phyloP scores from a whole-genome alignment of 2,797 vertebrate species.

The Acipenser ruthenus region DNA sequence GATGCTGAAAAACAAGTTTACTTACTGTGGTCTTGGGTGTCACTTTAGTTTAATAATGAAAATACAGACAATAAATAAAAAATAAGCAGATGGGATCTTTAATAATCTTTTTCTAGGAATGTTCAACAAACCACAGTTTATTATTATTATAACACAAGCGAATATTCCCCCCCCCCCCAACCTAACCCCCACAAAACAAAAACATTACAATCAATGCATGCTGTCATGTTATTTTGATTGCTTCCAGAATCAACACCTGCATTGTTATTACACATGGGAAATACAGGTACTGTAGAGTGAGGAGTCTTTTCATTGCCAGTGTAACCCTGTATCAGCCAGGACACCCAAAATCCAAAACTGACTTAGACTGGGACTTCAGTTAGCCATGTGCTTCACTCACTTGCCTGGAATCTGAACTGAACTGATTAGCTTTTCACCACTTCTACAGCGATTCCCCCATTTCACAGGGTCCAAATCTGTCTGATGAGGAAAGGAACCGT shows the following conservation, averaged over 20 bases:
- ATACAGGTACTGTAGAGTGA: neutral
- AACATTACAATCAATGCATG: neutral
- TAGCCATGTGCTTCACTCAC: no score
- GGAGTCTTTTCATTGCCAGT: no score
- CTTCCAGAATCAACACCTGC: neutral
- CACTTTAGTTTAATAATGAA: neutral
- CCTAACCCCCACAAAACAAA: neutral
- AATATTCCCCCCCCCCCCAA: neutral
- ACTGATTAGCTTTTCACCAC: no score
- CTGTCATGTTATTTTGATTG: neutral
- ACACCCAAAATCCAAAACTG: no score
- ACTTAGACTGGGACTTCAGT: no score
- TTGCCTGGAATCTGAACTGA: no score
- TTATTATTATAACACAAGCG: neutral
- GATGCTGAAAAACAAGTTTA: no score
- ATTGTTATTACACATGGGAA: neutral
- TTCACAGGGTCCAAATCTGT: no score
- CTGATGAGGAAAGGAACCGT: no score
- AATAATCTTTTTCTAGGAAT: constrained; percentile 1
- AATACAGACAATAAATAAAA: neutral
- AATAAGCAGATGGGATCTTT: neutral
- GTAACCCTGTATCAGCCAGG: no score
- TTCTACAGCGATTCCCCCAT: no score
- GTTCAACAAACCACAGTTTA: neutral
- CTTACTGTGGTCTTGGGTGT: no score